Evolutionary conservation across 2,113 vertebrate species (phyloP), one percentile per base, ranked within the genome.

Genomic region (Apeltes quadracus): DNA sequence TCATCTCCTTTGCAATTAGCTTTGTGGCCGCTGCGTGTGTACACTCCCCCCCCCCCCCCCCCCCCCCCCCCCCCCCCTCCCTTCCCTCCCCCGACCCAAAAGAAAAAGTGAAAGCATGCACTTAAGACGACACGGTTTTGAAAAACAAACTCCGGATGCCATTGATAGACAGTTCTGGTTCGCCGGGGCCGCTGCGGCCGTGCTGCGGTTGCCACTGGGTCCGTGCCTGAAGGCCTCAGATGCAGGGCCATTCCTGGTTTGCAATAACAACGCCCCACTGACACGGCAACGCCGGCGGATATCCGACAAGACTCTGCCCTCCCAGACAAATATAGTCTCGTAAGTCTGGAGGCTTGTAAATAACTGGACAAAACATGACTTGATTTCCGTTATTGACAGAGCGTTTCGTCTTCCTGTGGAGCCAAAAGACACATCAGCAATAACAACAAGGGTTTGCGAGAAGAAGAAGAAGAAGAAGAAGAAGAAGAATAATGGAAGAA

Each of bases 71-170:
- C 29, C 29, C 38, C 36, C 48, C 32, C 6, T 6, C 3, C 32
- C 4, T 6, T 46, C 38, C 36, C 48, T 6, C 6, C 32, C 3
- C 32, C 4, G 5, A 29, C 29, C 2, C 48, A 50, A 50, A 23
- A 51, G 71, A 83, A 75, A 77, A 74, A 29, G 32, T 13, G 36
- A 88, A 90, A 92, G 82, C 82, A 75, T 86, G 71, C 76, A 87
- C 75, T 90, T 87, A 73, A 87, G 83, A 86, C 75, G 59, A 84
- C 68, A 64, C 71, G 59, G 62, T 66, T 53, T 69, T 58, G 81
- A 85, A 88, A 62, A 88, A 91, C 85, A 87, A 89, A 87, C 84
- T 92, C 93, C 91, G 92, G 92, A 93, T 92, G 87, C 85, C 87
- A 61, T 85, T 84, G 87, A 87, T 82, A 85, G 84, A 85, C 87